Conservation (phyloP, 2,888 invertebrate species). For the Eurois occulta region DNA sequence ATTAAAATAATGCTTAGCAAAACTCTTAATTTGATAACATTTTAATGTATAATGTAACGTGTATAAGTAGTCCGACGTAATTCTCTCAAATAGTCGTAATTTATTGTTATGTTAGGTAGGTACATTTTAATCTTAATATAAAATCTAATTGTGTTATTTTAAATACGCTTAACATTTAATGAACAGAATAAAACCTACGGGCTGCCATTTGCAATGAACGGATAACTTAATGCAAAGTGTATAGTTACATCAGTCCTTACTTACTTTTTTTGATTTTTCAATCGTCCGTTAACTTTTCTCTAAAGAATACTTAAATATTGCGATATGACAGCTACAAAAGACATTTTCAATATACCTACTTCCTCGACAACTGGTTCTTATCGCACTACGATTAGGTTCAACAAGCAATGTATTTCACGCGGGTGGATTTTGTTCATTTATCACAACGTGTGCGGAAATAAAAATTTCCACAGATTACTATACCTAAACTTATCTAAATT, state of each 20-base stretch:
- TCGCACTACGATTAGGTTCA: too few relatives aligned
- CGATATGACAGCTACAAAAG: too few relatives aligned
- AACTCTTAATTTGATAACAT: background rate
- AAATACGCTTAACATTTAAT: background rate
- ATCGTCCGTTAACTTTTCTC: background rate
- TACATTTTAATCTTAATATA: background rate
- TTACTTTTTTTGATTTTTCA: background rate
- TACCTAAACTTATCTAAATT: too few relatives aligned
- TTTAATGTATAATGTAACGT: too few relatives aligned
- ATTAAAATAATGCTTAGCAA: background rate
- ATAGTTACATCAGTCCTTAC: background rate
- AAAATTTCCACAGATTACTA: too few relatives aligned
- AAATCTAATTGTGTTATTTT: background rate
- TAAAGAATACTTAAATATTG: too few relatives aligned
- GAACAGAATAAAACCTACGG: background rate
- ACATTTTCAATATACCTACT: too few relatives aligned
- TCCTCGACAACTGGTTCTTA: too few relatives aligned
- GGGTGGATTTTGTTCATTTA: too few relatives aligned
- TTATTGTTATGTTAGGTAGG: background rate
- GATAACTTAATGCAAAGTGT: slow-evolving; percentile 1
- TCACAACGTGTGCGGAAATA: too few relatives aligned
- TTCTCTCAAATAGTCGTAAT: background rate
- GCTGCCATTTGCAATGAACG: background rate
- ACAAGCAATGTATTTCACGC: too few relatives aligned
- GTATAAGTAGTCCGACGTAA: too few relatives aligned